Percentiles rank a stretch among this genome's conserved stretches.
These are phyloP conservation scores for Aulostomus chinensis DNA, from an alignment of 2,797 vertebrate species.

Conservation along the genomic window DNA sequence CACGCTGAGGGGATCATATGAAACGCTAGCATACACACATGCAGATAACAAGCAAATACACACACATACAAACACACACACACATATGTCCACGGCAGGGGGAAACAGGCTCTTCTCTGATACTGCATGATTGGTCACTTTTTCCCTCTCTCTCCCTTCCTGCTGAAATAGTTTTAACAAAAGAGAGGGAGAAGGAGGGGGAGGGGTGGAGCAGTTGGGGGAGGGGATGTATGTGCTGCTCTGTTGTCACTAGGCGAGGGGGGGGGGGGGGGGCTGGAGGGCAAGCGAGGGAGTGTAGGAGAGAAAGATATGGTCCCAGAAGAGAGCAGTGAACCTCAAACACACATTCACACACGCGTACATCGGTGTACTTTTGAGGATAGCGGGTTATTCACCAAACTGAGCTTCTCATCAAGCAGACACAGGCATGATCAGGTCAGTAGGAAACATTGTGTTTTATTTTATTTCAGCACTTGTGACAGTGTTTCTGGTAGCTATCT, in stretches of 20 bases:
- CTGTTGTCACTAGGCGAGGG: constrained; percentile 71
- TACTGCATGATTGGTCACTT: constrained; percentile 77
- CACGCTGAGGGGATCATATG: constrained; percentile 14
- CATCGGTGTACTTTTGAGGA: constrained; percentile 40
- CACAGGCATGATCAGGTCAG: constrained; percentile 68
- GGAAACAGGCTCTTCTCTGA: constrained; percentile 58
- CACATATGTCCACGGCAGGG: constrained; percentile 33
- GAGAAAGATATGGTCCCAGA: constrained; percentile 69
- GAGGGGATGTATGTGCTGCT: constrained; percentile 65
- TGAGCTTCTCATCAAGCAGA: constrained; percentile 19
- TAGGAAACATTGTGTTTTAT: too few relatives aligned
- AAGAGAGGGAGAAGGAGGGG: constrained; percentile 66
- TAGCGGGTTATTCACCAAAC: constrained; percentile 57
- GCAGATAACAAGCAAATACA: constrained; percentile 4
- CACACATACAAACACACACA: constrained; percentile 19
- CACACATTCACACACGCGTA: constrained; percentile 12
- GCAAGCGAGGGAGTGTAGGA: constrained; percentile 59
- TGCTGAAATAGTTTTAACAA: constrained; percentile 81
- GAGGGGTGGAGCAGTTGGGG: constrained; percentile 59
- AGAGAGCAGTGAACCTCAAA: constrained; percentile 33
- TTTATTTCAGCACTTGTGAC: constrained; percentile 15
- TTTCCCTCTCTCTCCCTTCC: constrained; percentile 74
- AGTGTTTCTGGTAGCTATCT: constrained; percentile 29
- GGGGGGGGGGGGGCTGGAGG: constrained; percentile 43
- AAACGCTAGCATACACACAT: neutral